Base-by-base conservation (phyloP, 2,113 vertebrate genomes). In the Pelmatolapia mariae region DNA sequence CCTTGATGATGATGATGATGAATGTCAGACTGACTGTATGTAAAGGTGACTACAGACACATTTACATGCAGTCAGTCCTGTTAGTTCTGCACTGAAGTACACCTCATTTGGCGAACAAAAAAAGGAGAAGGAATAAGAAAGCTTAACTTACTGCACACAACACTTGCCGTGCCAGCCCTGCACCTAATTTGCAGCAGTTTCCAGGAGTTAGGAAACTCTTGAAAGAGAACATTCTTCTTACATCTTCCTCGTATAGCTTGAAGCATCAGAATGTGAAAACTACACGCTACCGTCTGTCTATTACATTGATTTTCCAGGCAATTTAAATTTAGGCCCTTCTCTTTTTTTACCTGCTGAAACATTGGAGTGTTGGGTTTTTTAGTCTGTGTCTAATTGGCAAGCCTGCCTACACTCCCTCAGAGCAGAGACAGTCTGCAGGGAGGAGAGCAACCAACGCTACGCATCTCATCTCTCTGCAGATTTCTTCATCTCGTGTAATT, bases 401-500 rank as follows among this genome's bases (percentile, higher is more conserved):
- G 83, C 81, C 80, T 88, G 89, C 57, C 90, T 89, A 71, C 89
- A 87, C 89, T 90, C 91, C 88, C 90, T 90, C 71, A 83, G 91
- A 94, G 93, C 81, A 73, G 47, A 89, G 85, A 84, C 47, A 33
- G 91, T 93, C 91, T 90, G 87, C 85, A 50, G 93, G 94, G 93
- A 93, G 87, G 80, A 83, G 82, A 73, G 47, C 54, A 85, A 86
- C 81, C 54, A 33, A 59, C 56, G 54, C 87, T 86, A 79, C 16
- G 10, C 84, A 87, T 90, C 89, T 89, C 90, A 84, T 93, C 88
- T 91, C 92, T 92, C 93, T 66, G 86, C 90, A 93, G 92, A 91
- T 83, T 93, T 93, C 87, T 93, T 94, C 90, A 92, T 91, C 85
- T 93, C 83, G 88, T 85, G 87, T 94, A 95, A 95, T 96, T 93